These are phyloP conservation scores for Cranoglanis bouderius DNA, from an alignment of 2,113 vertebrate species.

Conservation along the genomic window DNA sequence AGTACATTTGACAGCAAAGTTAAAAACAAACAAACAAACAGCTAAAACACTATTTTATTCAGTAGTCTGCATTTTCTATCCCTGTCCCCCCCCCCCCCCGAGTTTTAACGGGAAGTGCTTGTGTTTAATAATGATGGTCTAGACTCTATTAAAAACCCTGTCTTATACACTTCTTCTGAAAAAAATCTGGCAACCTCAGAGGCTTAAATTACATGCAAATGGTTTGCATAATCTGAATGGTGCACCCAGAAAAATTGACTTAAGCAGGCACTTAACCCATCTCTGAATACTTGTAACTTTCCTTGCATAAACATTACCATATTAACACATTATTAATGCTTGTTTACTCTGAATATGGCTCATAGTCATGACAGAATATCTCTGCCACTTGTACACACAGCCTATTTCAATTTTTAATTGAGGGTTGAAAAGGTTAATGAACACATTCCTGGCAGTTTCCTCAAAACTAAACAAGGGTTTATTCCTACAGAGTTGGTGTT, in stretches of 20 bases:
- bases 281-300: neutral
- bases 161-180: neutral
- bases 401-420: neutral
- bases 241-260: neutral
- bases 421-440: neutral
- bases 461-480: neutral
- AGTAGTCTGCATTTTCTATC: no score
- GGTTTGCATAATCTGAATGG: neutral
- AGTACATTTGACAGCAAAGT: neutral
- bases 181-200: neutral
- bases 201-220: neutral
- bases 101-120: neutral
- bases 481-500: neutral
- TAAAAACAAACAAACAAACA: neutral
- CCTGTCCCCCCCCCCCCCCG: no score
- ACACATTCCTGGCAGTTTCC: neutral
- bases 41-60: neutral
- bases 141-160: no score
- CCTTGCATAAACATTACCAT: neutral
- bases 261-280: neutral
- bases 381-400: neutral
- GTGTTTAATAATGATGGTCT: no score
- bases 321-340: neutral
- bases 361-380: neutral
- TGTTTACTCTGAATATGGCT: neutral